A percentile compares a stretch with the other conserved stretches of the same genome.
Evolutionary conservation across 1,140 invertebrate genomes (phyloP).

Genomic region (Brachionus sp.): DNA sequence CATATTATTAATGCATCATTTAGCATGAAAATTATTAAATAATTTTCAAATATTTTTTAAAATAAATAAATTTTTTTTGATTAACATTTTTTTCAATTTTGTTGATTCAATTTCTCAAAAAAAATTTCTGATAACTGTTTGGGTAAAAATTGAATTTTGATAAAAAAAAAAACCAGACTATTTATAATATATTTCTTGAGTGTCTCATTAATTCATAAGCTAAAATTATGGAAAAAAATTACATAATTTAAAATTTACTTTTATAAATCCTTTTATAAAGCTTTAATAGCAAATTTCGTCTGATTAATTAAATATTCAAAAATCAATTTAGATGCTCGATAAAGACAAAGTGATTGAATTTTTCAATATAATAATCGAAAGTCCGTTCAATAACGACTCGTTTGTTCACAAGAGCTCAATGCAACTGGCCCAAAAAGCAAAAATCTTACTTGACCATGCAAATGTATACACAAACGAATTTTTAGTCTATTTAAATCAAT

Average conservation of each 20-base stretch:
- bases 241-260: background rate
- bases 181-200: background rate
- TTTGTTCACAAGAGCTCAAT: background rate
- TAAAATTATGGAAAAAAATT: constrained; percentile 2
- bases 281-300: background rate
- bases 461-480: background rate
- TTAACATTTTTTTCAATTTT: background rate
- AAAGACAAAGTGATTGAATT: background rate
- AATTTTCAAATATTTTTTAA: background rate
- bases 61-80: background rate
- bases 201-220: background rate
- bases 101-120: background rate
- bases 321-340: background rate
- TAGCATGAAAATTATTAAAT: background rate
- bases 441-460: background rate
- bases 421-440: background rate
- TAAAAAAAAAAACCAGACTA: background rate
- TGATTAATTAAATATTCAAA: background rate
- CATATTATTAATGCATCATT: background rate
- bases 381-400: background rate
- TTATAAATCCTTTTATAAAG: background rate
- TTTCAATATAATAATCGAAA: background rate
- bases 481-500: background rate
- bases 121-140: background rate
- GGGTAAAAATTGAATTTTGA: background rate